A percentile compares a stretch with the other conserved stretches of the same genome.
These are phyloP conservation scores for Tetramorium simillimum DNA, from an alignment of 1,140 invertebrate genomes.

Conservation along the genomic window DNA sequence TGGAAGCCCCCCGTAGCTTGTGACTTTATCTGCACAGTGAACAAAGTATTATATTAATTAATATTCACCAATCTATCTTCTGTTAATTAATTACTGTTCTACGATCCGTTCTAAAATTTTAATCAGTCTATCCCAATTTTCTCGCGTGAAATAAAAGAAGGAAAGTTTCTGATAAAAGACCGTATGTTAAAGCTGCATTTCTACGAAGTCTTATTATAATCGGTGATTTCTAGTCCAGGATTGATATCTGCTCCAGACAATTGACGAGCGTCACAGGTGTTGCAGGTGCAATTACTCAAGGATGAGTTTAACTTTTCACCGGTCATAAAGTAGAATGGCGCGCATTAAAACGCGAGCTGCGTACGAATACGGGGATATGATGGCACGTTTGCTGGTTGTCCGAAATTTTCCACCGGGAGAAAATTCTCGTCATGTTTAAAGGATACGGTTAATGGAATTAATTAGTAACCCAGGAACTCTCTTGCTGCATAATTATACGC, in stretches of 20 bases:
- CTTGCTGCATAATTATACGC: constrained; percentile 52
- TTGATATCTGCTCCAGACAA: neutral
- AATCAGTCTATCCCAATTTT: neutral
- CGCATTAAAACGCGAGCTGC: constrained; percentile 41
- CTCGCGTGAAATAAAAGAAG: neutral
- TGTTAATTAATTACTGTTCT: neutral
- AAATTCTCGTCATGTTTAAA: constrained; percentile 58
- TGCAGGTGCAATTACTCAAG: constrained; percentile 39
- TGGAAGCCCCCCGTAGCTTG: constrained; percentile 96
- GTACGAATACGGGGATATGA: neutral
- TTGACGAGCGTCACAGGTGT: neutral
- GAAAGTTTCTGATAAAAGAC: neutral
- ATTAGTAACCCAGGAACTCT: constrained; percentile 48
- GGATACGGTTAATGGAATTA: constrained; percentile 57
- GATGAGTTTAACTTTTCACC: constrained; percentile 25
- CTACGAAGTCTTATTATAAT: constrained; percentile 5
- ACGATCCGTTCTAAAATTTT: neutral
- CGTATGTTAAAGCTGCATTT: neutral
- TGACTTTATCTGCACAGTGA: constrained; percentile 90
- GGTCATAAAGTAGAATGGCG: constrained; percentile 21
- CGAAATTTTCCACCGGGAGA: constrained; percentile 44
- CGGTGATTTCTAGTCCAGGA: neutral
- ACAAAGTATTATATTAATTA: constrained; percentile 32
- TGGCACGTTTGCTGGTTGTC: constrained; percentile 42
- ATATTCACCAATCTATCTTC: neutral